Evolutionary conservation across 2,113 vertebrate species (phyloP).

Genomic region (Coptodon rendalli): DNA sequence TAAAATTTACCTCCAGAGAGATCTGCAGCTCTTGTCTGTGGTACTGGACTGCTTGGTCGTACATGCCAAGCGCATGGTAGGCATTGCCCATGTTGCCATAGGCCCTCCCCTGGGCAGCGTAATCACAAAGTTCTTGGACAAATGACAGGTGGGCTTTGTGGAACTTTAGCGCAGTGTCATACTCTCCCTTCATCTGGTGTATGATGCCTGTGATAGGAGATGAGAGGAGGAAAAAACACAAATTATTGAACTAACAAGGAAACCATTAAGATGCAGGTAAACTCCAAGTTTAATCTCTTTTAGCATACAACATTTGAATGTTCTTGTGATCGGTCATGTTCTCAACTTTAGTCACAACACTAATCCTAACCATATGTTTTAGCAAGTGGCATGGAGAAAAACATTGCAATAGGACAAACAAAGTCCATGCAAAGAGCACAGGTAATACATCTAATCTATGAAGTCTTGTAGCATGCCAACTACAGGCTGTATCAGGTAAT

Average conservation of each 20-base stretch:
- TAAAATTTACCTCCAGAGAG: constrained; percentile 80
- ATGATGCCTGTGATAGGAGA: constrained; percentile 80
- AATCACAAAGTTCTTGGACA: constrained; percentile 88
- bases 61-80: constrained; percentile 83
- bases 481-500: neutral
- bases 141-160: constrained; percentile 88
- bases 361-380: neutral
- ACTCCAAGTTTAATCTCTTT: neutral
- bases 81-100: constrained; percentile 98
- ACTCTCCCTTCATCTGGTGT: constrained; percentile 95
- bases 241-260: neutral
- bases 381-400: neutral
- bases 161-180: constrained; percentile 83
- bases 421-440: neutral
- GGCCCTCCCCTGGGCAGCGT: constrained; percentile 87
- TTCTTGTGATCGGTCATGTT: neutral
- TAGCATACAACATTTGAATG: neutral
- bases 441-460: neutral
- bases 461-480: neutral
- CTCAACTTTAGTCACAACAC: neutral
- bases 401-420: neutral
- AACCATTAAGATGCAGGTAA: neutral
- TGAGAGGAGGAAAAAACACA: neutral
- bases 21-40: constrained; percentile 95
- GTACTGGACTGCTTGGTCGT: constrained; percentile 89